Evolutionary conservation across 2,797 vertebrate species (phyloP).

Genomic region (Dallia pectoralis): DNA sequence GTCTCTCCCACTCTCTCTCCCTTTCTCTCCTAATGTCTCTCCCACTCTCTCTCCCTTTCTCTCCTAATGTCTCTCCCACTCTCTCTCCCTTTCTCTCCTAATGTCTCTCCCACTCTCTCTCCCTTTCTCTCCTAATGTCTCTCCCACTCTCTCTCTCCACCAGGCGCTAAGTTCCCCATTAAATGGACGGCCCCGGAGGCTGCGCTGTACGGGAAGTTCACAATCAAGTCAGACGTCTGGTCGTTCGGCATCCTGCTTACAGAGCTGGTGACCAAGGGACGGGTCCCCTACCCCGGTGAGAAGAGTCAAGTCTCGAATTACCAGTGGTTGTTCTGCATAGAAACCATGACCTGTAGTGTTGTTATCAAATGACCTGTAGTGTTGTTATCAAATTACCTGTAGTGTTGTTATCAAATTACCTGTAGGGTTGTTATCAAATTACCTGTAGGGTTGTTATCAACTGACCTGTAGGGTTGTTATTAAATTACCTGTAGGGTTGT

Average conservation of each 20-base stretch:
- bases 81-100: no score
- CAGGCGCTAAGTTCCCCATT: constrained; percentile 97
- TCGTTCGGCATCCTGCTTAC: constrained; percentile 95
- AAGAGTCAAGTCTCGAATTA: not conserved
- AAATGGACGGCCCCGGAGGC: constrained; percentile 98
- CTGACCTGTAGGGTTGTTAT: not conserved
- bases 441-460: not conserved
- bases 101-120: constrained; percentile 13
- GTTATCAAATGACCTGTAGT: not conserved
- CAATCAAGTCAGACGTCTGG: constrained; percentile 98
- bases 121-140: constrained; percentile 4
- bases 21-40: no score
- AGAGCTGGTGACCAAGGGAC: constrained; percentile 95
- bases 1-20: no score
- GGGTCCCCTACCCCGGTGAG: constrained; percentile 97
- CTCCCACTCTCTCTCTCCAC: constrained; percentile 15
- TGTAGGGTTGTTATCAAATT: not conserved
- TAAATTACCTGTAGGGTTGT: no score
- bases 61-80: no score
- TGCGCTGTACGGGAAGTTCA: constrained; percentile 93
- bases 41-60: no score
- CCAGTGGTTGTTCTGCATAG: not conserved
- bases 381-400: not conserved
- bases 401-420: not conserved
- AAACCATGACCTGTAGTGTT: not conserved